Evolutionary conservation across 1,140 invertebrate species (phyloP), one percentile per base, ranked within the genome.

Genomic region (Arctopsyche grandis): DNA sequence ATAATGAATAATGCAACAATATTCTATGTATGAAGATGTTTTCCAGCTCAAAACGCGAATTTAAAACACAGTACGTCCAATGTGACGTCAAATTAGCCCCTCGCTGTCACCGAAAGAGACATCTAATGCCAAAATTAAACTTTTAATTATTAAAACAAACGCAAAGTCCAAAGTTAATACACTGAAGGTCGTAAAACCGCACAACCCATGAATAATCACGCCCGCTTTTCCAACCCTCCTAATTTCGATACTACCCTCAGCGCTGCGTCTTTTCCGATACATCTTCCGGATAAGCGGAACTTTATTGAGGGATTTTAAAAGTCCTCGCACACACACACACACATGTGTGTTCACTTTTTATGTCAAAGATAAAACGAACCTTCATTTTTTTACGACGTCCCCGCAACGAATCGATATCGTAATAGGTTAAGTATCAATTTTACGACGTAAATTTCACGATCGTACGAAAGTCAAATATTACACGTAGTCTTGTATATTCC

Each of bases 141-240:
- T 19, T 52, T 52, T 52, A 52, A 52, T 52, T 4, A 22, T 66
- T 22, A 66, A 66, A 66, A 22, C 16, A 66, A 66, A 66, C 21
- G 12, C 14, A 70, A 70, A 70, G 69, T 70, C 38, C n/a, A 66
- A 26, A 66, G 60, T 16, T 16, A 26, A 22, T 16, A 10, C 5
- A 69, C 26, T 16, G 29, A 43, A n/a, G 22, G 22, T 38, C 22
- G 69, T 43, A 70, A 66, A 70, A 70, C 69, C 24, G 22, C 69
- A 38, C 24, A 70, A 5, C 69, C 69, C 29, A 70, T 70, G 69
- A 70, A 44, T 70, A 70, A 70, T 70, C 69, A 44, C 69, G 38
- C 22, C 5, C 38, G 14, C 12, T 44, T 44, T 14, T 3, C 29
- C 69, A 52, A 52, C 48, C 48, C 48, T 10, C 12, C 16, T n/a